Evolutionary conservation across 2,888 invertebrate genomes (phyloP).

Genomic region (Plutella xylostella): DNA sequence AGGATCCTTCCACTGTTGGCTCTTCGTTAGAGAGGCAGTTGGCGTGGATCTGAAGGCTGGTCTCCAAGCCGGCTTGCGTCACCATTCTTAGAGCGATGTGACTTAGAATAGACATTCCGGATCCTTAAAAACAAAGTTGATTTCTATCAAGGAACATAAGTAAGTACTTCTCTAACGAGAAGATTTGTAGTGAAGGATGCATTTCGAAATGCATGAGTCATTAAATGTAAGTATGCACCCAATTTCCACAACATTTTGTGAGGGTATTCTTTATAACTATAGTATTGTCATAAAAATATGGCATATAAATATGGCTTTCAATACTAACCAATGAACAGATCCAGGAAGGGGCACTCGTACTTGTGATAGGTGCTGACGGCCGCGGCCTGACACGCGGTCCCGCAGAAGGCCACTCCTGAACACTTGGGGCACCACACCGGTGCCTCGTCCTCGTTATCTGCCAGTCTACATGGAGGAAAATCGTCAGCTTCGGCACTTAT

Average conservation of each 20-base stretch:
- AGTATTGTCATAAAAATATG: not conserved
- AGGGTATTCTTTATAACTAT: not conserved
- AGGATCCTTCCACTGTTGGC: conserved; percentile 39
- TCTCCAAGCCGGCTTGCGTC: conserved; percentile 73
- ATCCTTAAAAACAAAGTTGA: conserved; percentile 68
- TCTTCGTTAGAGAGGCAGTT: conserved; percentile 41
- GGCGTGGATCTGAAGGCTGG: conserved; percentile 55
- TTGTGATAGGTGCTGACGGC: conserved; percentile 77
- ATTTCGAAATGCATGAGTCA: no score
- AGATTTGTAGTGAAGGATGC: not conserved
- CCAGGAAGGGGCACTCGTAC: conserved; percentile 80
- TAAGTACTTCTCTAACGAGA: no score
- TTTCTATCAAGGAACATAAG: no score
- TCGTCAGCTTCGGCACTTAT: no score
- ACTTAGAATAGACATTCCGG: conserved; percentile 85
- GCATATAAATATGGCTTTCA: not conserved
- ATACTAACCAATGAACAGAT: conserved; percentile 76
- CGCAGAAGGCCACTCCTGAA: conserved; percentile 83
- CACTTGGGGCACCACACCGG: conserved; percentile 81
- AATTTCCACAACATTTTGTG: not conserved
- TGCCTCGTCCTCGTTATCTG: conserved; percentile 45
- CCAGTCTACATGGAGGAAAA: no score
- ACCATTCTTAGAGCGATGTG: conserved; percentile 81
- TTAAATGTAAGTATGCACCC: not conserved
- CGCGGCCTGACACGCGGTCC: conserved; percentile 71